phyloP scores from a whole-genome alignment of 2,113 vertebrate genomes.

The Passer montanus region DNA sequence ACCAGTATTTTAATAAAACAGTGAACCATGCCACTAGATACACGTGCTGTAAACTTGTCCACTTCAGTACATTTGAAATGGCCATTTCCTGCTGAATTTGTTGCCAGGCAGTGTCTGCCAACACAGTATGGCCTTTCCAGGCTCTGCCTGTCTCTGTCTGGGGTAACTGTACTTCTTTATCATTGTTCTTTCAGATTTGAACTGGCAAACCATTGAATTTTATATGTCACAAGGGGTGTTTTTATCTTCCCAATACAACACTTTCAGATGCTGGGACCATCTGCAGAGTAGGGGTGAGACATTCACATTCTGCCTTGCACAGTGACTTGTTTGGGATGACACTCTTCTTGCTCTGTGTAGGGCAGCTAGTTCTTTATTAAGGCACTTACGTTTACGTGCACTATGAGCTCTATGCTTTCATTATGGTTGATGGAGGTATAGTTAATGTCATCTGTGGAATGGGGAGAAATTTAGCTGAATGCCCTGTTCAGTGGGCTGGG shows the following conservation, averaged over 20 bases:
- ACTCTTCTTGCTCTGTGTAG: neutral
- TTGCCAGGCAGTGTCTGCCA: neutral
- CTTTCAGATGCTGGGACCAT: neutral
- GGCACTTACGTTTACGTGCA: neutral
- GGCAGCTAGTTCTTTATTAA: neutral
- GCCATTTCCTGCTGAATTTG: neutral
- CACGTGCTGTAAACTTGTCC: neutral
- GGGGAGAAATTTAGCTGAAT: neutral
- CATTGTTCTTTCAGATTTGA: neutral
- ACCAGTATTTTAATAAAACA: neutral
- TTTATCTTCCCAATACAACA: fast-evolving
- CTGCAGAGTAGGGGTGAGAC: neutral
- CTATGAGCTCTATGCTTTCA: fast-evolving
- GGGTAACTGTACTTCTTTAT: neutral
- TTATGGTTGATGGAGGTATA: neutral
- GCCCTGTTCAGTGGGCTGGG: neutral
- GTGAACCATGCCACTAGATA: neutral
- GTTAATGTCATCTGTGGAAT: neutral
- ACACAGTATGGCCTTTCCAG: neutral
- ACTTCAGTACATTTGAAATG: neutral
- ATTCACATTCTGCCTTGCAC: neutral
- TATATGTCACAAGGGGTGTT: neutral
- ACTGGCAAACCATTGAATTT: neutral
- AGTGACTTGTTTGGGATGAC: neutral
- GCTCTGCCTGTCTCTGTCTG: neutral